phyloP scores from a whole-genome alignment of 2,888 invertebrate genomes.

The Thereva unica region DNA sequence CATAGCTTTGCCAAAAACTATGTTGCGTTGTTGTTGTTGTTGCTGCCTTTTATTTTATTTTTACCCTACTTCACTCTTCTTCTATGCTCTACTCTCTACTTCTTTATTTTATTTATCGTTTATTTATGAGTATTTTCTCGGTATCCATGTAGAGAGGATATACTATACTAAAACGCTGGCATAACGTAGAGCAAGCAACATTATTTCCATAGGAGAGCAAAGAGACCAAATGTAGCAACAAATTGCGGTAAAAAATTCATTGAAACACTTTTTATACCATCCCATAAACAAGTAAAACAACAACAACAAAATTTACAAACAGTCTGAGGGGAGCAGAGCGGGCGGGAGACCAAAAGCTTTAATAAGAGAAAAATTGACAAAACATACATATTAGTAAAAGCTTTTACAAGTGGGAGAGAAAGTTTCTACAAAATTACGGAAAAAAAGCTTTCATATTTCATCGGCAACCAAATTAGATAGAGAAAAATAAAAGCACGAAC shows the following conservation, averaged over 20 bases:
- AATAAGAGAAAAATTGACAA: slow-evolving; percentile 1
- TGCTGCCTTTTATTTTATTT: too few relatives aligned
- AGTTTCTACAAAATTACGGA: too few relatives aligned
- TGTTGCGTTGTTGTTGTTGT: too few relatives aligned
- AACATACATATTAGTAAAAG: too few relatives aligned
- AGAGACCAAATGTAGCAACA: slow-evolving; percentile 16
- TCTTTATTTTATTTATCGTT: slow-evolving; percentile 22
- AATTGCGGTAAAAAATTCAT: slow-evolving; percentile 23
- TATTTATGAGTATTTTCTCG: slow-evolving; percentile 27
- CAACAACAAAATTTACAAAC: slow-evolving; percentile 16
- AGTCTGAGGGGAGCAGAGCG: neutral
- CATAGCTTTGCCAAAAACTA: slow-evolving; percentile 8
- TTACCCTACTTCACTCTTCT: too few relatives aligned
- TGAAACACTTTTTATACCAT: slow-evolving; percentile 18
- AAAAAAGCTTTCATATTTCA: too few relatives aligned
- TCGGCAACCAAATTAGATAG: too few relatives aligned
- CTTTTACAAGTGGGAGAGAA: too few relatives aligned
- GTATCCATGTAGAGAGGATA: neutral
- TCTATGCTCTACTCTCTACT: too few relatives aligned
- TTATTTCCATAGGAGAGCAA: neutral
- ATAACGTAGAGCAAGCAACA: too few relatives aligned
- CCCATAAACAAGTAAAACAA: neutral
- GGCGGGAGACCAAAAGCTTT: neutral
- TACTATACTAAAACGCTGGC: neutral
- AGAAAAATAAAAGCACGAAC: too few relatives aligned